Evolutionary conservation across 2,888 invertebrate species (phyloP).

Genomic region (Theodoxus fluviatilis): DNA sequence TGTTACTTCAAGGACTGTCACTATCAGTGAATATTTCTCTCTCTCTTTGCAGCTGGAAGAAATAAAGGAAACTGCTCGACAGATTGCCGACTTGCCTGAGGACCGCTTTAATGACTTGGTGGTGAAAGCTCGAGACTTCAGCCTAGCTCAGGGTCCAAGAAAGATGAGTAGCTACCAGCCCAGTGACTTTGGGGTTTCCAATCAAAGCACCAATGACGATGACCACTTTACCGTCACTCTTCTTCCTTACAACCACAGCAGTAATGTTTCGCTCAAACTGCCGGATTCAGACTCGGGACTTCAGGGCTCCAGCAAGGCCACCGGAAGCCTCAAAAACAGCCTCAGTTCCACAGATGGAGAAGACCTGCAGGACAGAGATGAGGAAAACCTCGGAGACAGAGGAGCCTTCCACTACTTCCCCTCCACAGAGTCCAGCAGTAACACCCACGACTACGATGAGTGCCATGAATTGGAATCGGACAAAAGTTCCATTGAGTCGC

Average conservation of each 20-base stretch:
- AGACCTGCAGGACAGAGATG: constrained; percentile 40
- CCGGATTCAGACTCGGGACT: constrained; percentile 40
- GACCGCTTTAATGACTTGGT: constrained; percentile 50
- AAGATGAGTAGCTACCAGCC: constrained; percentile 9
- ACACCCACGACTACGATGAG: constrained; percentile 47
- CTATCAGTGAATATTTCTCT: too few relatives aligned
- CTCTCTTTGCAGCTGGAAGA: constrained; percentile 45
- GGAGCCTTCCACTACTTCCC: constrained; percentile 45
- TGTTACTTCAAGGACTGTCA: too few relatives aligned
- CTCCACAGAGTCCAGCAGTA: constrained; percentile 26
- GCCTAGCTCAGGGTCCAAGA: constrained; percentile 43
- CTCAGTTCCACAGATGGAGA: constrained; percentile 39
- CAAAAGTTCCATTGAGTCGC: constrained; percentile 46
- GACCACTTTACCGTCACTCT: too few relatives aligned
- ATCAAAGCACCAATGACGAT: too few relatives aligned
- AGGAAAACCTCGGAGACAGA: too few relatives aligned
- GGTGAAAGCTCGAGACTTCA: constrained; percentile 47
- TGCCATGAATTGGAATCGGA: constrained; percentile 45
- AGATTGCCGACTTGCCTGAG: constrained; percentile 50
- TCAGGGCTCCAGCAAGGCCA: constrained; percentile 45
- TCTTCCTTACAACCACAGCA: too few relatives aligned
- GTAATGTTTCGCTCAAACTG: too few relatives aligned
- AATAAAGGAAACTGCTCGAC: constrained; percentile 49
- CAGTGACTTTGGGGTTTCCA: too few relatives aligned
- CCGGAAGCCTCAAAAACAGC: constrained; percentile 38